These are phyloP conservation scores for Ariopsis seemanni DNA, from an alignment of 2,113 vertebrate species.

Conservation along the genomic window DNA sequence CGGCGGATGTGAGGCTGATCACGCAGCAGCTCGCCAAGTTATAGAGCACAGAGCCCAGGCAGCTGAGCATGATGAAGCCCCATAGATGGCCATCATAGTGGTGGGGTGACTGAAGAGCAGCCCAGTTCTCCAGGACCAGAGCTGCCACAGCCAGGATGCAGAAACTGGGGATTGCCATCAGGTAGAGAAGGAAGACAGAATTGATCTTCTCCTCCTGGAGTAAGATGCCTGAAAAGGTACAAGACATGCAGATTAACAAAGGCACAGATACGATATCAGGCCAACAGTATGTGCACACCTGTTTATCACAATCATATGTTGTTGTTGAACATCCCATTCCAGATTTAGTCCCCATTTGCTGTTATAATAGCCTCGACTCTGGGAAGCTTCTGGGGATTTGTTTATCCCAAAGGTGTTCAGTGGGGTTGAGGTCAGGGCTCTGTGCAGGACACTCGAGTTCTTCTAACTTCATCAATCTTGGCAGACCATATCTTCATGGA, in stretches of 20 bases:
- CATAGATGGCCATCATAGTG: conserved; percentile 80
- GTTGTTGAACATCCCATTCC: background rate
- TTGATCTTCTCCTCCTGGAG: conserved; percentile 91
- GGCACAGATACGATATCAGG: too few species aligned
- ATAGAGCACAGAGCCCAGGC: conserved; percentile 91
- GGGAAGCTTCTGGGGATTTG: background rate
- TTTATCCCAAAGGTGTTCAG: background rate
- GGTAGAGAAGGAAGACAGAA: conserved; percentile 85
- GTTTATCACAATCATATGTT: background rate
- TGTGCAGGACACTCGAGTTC: background rate
- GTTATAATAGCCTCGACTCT: background rate
- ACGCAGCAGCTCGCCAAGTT: conserved; percentile 93
- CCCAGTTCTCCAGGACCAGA: conserved; percentile 83
- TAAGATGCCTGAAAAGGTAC: conserved; percentile 78
- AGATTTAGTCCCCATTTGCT: background rate
- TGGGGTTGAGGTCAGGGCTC: background rate
- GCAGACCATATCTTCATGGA: background rate
- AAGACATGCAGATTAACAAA: background rate
- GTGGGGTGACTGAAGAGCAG: conserved; percentile 72
- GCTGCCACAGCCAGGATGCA: conserved; percentile 86
- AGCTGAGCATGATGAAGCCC: conserved; percentile 91
- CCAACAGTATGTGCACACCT: background rate
- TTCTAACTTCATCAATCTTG: too few species aligned
- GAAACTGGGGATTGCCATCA: conserved; percentile 95
- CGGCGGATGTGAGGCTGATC: conserved; percentile 91